Evolutionary conservation across 1,140 invertebrate genomes (phyloP).

Genomic region (Camponotus floridanus): DNA sequence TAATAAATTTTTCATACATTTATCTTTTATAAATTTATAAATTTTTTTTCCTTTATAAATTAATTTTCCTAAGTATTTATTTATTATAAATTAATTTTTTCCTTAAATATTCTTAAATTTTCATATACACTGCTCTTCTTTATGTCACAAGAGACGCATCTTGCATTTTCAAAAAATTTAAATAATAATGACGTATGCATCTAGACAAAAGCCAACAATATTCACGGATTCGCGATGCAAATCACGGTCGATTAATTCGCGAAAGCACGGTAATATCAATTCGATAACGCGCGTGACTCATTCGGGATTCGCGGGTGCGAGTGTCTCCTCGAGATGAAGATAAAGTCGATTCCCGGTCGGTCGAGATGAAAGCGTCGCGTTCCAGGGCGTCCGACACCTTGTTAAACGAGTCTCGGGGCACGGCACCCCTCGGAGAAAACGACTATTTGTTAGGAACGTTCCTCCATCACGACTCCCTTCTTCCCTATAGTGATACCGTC

Average conservation of each 20-base stretch:
- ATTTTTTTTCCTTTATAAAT: no score
- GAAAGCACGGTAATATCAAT: slow-evolving; percentile 78
- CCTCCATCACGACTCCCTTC: slow-evolving; percentile 73
- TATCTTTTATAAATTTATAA: no score
- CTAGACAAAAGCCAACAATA: no score
- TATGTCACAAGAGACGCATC: no score
- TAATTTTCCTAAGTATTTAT: no score
- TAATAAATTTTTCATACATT: no score
- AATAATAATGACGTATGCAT: no score
- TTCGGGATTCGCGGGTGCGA: slow-evolving; percentile 65
- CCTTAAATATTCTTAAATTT: no score
- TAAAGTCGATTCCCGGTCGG: slow-evolving; percentile 82
- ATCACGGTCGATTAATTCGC: slow-evolving; percentile 10
- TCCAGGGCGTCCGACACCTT: slow-evolving; percentile 83
- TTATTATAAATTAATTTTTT: no score
- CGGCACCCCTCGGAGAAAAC: slow-evolving; percentile 81
- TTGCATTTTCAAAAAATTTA: no score
- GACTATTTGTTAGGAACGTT: slow-evolving; percentile 82
- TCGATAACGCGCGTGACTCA: slow-evolving; percentile 81
- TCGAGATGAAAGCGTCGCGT: slow-evolving; percentile 82
- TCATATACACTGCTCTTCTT: no score
- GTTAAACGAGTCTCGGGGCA: slow-evolving; percentile 82
- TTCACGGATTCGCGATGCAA: not conserved
- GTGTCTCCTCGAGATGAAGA: slow-evolving; percentile 81
- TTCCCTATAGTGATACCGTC: not conserved